Evolutionary conservation across 2,888 invertebrate species (phyloP), one percentile per base, ranked within the genome.

Genomic region (Anthophora plumipes): DNA sequence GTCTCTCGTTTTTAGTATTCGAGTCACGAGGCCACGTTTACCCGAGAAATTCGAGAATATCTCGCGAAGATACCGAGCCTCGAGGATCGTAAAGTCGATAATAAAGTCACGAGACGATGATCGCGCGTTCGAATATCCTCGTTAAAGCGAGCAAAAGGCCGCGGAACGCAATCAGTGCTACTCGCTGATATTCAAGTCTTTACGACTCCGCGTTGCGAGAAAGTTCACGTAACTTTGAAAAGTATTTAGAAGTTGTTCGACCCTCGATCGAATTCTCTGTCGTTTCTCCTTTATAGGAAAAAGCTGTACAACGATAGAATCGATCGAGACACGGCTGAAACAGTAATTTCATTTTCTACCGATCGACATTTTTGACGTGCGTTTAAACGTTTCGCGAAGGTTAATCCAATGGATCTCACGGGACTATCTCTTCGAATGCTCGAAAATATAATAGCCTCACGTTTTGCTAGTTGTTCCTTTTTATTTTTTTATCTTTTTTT

Each of bases 331-430:
- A 6, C 50, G 52, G 9, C 50, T n/a, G 54, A 8, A 39, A 57
- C 14, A 25, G 48, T 69, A 70, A 70, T 73, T 80, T 50, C 48
- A 70, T 77, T 77, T 77, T 70, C 41, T 39, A 41, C 8, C 43
- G 20, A 64, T 64, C 20, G 52, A 68, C 39, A 46, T 72, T 77
- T 77, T 74, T 61, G 77, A 76, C 52, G 48, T 4, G 43, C 68
- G 67, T 72, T 77, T 25, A 48, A 59, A 39, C 77, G 48, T 68
- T 80, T 72, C 50, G 63, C 63, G 20, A 54, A 48, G 69, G 52
- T 67, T 61, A 75, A 76, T 70, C 39, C 25, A 43, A 43, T 54
- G 57, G 48, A 64, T 64, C 43, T 4, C 39, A 20, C 41, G 37
- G 8, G 48, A 12, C 2, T n/a, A 14, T 17, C 25, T 11, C 39